Evolutionary conservation across 2,113 vertebrate genomes (phyloP).

Genomic region (Jaculus jaculus): DNA sequence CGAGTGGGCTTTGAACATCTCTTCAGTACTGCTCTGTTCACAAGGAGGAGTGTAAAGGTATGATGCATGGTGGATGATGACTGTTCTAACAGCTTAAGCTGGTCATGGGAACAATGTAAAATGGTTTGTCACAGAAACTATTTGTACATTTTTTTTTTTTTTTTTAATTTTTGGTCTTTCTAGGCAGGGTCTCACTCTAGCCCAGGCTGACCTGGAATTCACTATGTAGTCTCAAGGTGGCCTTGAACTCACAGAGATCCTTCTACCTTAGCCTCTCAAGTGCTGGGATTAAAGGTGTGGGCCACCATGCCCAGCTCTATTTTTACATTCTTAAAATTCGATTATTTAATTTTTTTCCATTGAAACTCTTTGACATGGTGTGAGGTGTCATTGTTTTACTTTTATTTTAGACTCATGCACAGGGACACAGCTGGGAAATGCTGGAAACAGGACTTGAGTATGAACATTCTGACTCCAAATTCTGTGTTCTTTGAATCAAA

Average conservation of each 20-base stretch:
- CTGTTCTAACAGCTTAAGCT: not conserved
- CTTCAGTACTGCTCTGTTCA: not conserved
- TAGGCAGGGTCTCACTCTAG: too few species aligned
- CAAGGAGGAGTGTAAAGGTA: not conserved
- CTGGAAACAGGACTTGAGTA: not conserved
- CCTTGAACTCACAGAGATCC: too few species aligned
- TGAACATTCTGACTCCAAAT: not conserved
- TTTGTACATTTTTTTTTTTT: too few species aligned
- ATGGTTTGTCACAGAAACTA: not conserved
- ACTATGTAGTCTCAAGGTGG: too few species aligned
- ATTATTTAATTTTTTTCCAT: not conserved
- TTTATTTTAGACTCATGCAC: not conserved
- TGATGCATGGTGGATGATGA: not conserved
- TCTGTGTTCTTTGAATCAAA: not conserved
- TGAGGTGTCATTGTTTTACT: not conserved
- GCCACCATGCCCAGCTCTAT: too few species aligned
- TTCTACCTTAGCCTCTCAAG: too few species aligned
- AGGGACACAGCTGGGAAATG: not conserved
- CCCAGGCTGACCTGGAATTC: too few species aligned
- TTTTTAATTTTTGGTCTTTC: too few species aligned
- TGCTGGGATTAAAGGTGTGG: too few species aligned
- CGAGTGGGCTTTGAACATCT: not conserved
- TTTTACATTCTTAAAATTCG: slow-evolving; percentile 39
- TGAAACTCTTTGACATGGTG: not conserved
- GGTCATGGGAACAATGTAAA: not conserved